These are phyloP conservation scores for Osmerus mordax DNA, from an alignment of 2,113 vertebrate genomes.

Conservation along the genomic window DNA sequence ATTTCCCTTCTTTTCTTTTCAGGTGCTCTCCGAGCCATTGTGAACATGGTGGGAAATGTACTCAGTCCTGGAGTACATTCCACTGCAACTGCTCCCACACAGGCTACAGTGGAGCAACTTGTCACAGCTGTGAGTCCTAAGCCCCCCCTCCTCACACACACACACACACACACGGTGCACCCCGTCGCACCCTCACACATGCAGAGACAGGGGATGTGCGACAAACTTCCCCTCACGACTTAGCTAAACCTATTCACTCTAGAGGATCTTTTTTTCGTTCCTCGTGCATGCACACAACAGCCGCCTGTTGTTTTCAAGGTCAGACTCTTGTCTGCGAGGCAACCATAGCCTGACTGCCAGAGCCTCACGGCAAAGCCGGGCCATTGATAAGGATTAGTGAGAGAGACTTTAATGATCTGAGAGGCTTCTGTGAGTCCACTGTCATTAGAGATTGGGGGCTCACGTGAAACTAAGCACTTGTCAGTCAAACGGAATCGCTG, in stretches of 20 bases:
- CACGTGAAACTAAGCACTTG: constrained; percentile 3
- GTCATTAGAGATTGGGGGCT: background rate
- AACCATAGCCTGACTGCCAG: background rate
- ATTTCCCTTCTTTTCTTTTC: background rate
- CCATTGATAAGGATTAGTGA: constrained; percentile 12
- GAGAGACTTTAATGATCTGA: constrained; percentile 6
- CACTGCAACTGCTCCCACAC: constrained; percentile 86
- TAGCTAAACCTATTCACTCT: background rate
- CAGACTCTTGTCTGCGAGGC: background rate
- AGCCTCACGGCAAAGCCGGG: background rate
- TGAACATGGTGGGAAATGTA: constrained; percentile 88
- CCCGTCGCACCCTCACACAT: too few species aligned
- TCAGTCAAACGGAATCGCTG: constrained; percentile 5
- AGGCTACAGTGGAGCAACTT: constrained; percentile 79
- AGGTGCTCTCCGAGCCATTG: constrained; percentile 12
- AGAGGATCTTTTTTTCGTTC: background rate
- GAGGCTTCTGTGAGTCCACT: background rate
- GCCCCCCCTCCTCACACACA: background rate
- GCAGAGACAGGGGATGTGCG: background rate
- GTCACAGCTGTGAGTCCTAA: constrained; percentile 7
- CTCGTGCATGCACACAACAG: background rate
- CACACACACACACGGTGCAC: background rate
- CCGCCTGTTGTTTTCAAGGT: background rate
- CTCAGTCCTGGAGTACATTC: constrained; percentile 90
- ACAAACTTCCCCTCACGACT: too few species aligned